Evolutionary conservation across 2,888 invertebrate genomes (phyloP).

Genomic region (Drosophila nigricruria): DNA sequence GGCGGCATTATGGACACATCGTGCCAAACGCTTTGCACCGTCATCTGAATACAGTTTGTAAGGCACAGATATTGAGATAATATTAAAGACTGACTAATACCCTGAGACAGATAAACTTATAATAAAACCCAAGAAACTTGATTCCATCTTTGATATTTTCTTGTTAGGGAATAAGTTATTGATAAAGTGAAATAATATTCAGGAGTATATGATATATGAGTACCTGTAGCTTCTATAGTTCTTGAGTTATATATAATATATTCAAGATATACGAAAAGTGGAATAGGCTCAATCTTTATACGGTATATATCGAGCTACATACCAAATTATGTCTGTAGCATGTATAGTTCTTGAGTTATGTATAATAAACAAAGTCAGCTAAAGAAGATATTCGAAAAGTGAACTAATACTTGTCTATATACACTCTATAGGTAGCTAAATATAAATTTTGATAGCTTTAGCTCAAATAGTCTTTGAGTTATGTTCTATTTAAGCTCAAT

Average conservation of each 20-base stretch:
- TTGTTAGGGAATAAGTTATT: background rate
- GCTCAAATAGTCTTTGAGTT: background rate
- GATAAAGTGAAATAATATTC: background rate
- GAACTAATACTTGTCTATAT: background rate
- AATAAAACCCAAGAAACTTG: background rate
- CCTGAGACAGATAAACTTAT: background rate
- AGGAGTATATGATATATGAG: background rate
- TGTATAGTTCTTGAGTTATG: background rate
- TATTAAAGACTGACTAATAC: background rate
- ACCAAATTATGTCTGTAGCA: background rate
- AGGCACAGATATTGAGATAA: background rate
- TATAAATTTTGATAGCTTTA: background rate
- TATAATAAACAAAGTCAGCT: background rate
- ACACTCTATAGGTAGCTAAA: no score
- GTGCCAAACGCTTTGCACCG: conserved; percentile 66
- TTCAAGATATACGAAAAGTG: background rate
- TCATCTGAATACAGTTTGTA: conserved; percentile 51
- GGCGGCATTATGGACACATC: conserved; percentile 74
- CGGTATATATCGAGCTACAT: no score
- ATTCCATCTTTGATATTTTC: background rate
- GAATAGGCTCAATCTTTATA: background rate
- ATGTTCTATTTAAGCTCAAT: background rate
- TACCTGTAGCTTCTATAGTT: background rate
- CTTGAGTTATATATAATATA: background rate
- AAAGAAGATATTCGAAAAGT: background rate